Percentiles rank a stretch among this genome's conserved stretches.
phyloP scores from a whole-genome alignment of 1,140 invertebrate species.

The Mercenaria mercenaria region DNA sequence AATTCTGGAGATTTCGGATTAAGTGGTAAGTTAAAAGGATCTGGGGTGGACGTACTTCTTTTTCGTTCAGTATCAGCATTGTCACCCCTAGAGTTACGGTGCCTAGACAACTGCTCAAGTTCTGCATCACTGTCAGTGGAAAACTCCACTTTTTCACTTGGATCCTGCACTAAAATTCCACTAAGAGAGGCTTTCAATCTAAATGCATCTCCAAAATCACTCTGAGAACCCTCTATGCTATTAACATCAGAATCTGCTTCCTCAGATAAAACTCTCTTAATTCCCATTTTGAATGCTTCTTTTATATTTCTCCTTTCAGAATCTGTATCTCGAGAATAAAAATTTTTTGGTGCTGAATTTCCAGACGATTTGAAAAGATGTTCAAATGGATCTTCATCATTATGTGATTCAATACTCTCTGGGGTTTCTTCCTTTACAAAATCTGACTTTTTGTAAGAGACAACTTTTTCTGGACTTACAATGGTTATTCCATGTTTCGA shows the following conservation, averaged over 20 bases:
- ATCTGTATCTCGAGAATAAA: too few relatives aligned
- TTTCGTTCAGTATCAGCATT: neutral
- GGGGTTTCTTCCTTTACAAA: neutral
- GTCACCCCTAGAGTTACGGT: neutral
- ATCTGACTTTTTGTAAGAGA: neutral
- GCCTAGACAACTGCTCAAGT: neutral
- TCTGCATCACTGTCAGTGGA: conserved; percentile 41
- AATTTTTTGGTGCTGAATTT: neutral
- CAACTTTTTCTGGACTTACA: conserved; percentile 9
- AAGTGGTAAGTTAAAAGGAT: neutral
- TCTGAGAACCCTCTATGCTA: conserved; percentile 1
- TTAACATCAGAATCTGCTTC: neutral
- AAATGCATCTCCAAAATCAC: conserved; percentile 52
- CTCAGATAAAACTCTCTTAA: neutral
- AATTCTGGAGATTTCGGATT: neutral
- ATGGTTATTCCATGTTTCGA: conserved; percentile 43
- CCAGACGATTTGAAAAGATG: neutral
- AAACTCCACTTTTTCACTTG: neutral
- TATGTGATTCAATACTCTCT: neutral
- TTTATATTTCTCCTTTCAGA: neutral
- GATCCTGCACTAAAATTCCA: conserved; percentile 45
- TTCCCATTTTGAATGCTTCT: neutral
- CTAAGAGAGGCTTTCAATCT: conserved; percentile 35
- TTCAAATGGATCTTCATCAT: neutral
- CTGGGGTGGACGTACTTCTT: conserved; percentile 18